Evolutionary conservation across 1,140 invertebrate species (phyloP), one percentile per base, ranked within the genome.

Genomic region (Adoxophyes honmai): DNA sequence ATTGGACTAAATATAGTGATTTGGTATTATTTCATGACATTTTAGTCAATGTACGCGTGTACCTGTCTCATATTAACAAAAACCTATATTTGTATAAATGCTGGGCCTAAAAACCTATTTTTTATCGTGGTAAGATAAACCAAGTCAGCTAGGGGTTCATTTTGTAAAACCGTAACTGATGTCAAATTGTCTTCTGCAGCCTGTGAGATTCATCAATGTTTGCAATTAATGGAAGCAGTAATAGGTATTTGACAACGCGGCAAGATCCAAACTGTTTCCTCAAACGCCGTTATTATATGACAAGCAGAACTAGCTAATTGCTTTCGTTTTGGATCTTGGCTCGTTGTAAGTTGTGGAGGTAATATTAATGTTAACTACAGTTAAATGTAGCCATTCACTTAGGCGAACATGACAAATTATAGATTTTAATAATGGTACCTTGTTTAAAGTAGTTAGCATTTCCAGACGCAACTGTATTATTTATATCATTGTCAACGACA

Each of bases 1-100:
- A 71, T 73, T 65, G 34, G 64, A 52, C 55, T 68, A 73, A 68
- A 68, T 75, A 68, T 77, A 80, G 70, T 68, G 58, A 64, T 68
- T 73, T 66, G 67, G 65, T 74, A 71, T 79, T 73, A 71, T 68
- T 79, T 81, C 70, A 78, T 69, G 66, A 70, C 67, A 74, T 73
- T 73, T 74, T 81, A 80, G 71, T 82, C 73, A 73, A 79, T 78
- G 78, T 81, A 85, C 75, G 70, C 70, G 74, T 72, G 81, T 85
- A 85, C 78, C 81, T 82, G 81, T 82, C 75, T 72, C 68, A 55
- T 53, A 54, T 21, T 56, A 38, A 42, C 16, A 56, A 60, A 58
- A 68, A 64, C 64, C 62, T 60, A 73, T 59, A 69, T 68, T 70
- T 65, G 66, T 70, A 68, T 68, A 73, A 66, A 66, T 70, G 65